A percentile compares a stretch with the other conserved stretches of the same genome.
These are phyloP conservation scores for Nemapogon koenigi DNA, from an alignment of 2,888 invertebrate species.

Conservation along the genomic window DNA sequence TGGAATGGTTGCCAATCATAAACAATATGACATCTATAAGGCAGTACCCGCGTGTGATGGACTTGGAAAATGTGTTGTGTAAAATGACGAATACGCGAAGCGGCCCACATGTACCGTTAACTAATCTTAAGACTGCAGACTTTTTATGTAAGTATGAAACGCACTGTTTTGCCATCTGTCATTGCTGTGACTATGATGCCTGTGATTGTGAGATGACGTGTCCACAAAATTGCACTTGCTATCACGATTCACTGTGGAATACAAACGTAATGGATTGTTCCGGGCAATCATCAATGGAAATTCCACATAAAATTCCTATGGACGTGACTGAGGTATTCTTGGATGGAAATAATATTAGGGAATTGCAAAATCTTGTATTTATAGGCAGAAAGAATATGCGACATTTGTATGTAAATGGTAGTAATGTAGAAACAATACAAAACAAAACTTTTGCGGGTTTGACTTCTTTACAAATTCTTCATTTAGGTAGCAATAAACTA, in stretches of 20 bases:
- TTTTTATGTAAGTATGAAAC: conserved; percentile 92
- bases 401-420: conserved; percentile 84
- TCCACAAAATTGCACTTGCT: conserved; percentile 92
- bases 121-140: conserved; percentile 79
- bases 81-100: conserved; percentile 85
- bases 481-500: conserved; percentile 86
- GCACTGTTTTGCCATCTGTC: conserved; percentile 93
- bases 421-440: conserved; percentile 83
- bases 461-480: conserved; percentile 77
- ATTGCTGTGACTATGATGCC: conserved; percentile 95
- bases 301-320: conserved; percentile 90
- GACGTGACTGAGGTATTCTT: conserved; percentile 93
- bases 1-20: conserved; percentile 93
- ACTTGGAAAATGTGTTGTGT: conserved; percentile 87
- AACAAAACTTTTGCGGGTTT: conserved; percentile 91
- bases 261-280: conserved; percentile 93
- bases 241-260: conserved; percentile 92
- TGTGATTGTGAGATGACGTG: conserved; percentile 98
- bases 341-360: conserved; percentile 87
- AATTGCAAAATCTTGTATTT: conserved; percentile 86
- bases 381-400: conserved; percentile 90
- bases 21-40: conserved; percentile 84
- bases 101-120: conserved; percentile 78
- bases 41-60: conserved; percentile 88
- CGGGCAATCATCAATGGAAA: conserved; percentile 75